phyloP scores from a whole-genome alignment of 2,113 vertebrate species.

The Myrmecobius fasciatus region DNA sequence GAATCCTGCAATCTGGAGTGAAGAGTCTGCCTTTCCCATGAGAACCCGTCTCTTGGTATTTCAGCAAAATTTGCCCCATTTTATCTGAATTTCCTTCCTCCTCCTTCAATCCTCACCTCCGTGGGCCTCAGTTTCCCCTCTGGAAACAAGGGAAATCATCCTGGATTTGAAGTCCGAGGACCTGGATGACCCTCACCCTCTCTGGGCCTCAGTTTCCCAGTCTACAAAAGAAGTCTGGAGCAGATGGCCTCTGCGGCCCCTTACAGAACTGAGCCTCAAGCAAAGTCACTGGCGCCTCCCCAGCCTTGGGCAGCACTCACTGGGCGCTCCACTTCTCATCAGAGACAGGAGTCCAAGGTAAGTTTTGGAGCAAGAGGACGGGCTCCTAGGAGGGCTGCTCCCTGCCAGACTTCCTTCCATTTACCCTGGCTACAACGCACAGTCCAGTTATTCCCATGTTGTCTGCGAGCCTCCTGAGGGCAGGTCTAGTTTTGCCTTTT shows the following conservation, averaged over 20 bases:
- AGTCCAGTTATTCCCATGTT: not conserved
- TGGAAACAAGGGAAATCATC: not conserved
- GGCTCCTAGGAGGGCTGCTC: no score
- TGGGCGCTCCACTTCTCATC: not conserved
- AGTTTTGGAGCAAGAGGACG: not conserved
- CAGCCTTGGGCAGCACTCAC: not conserved
- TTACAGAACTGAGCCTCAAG: rapidly evolving
- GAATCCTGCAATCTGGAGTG: not conserved
- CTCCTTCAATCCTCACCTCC: not conserved
- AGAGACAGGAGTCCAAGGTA: not conserved
- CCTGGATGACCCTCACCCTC: not conserved
- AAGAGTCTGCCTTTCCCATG: not conserved
- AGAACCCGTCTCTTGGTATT: not conserved
- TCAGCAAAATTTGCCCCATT: not conserved
- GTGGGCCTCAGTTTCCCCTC: not conserved
- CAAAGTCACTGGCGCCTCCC: not conserved
- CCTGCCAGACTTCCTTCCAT: not conserved
- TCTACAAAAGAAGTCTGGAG: not conserved
- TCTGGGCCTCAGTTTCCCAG: not conserved
- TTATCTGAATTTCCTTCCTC: not conserved
- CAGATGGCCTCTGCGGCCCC: not conserved
- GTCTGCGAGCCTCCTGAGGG: not conserved
- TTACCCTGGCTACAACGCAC: no score
- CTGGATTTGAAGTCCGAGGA: not conserved
- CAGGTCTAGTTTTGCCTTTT: rapidly evolving